Conservation (phyloP, 2,113 vertebrate species). For the Larimichthys polyactis region DNA sequence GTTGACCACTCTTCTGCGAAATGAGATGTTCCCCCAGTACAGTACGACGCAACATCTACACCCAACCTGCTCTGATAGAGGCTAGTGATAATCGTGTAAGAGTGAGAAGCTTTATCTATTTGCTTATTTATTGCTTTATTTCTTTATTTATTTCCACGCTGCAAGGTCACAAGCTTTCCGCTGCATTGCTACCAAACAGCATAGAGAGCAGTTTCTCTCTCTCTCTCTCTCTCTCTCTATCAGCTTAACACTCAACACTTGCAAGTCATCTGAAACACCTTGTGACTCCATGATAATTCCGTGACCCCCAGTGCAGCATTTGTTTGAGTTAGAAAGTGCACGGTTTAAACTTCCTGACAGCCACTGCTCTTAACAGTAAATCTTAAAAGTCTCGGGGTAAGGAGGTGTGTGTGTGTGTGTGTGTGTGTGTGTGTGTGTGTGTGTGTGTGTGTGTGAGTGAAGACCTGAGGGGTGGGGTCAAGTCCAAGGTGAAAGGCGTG, state of each 20-base stretch:
- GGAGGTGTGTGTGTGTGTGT: slow-evolving; percentile 21
- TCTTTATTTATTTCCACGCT: slow-evolving; percentile 64
- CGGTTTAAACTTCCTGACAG: slow-evolving; percentile 80
- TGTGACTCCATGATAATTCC: slow-evolving; percentile 77
- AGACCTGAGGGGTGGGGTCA: slow-evolving; percentile 65
- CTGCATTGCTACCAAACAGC: slow-evolving; percentile 20
- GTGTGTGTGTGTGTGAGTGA: slow-evolving; percentile 23
- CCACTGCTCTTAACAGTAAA: slow-evolving; percentile 80
- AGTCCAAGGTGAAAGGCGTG: slow-evolving; percentile 83
- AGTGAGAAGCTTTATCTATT: slow-evolving; percentile 57
- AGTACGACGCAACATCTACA: slow-evolving; percentile 53
- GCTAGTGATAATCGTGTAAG: slow-evolving; percentile 58
- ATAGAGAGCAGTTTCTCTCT: background rate
- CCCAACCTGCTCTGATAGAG: slow-evolving; percentile 58
- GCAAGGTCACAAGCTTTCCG: slow-evolving; percentile 25
- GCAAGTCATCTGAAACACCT: slow-evolving; percentile 84
- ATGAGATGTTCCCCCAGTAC: slow-evolving; percentile 70
- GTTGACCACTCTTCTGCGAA: slow-evolving; percentile 73
- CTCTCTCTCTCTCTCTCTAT: slow-evolving; percentile 58
- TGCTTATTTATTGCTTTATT: slow-evolving; percentile 68
- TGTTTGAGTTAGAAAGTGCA: slow-evolving; percentile 87
- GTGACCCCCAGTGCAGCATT: slow-evolving; percentile 74
- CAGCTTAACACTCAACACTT: slow-evolving; percentile 79
- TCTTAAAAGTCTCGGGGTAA: slow-evolving; percentile 66
- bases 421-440: slow-evolving; percentile 7